phyloP scores from a whole-genome alignment of 2,113 vertebrate genomes.

The Bagarius yarrelli region DNA sequence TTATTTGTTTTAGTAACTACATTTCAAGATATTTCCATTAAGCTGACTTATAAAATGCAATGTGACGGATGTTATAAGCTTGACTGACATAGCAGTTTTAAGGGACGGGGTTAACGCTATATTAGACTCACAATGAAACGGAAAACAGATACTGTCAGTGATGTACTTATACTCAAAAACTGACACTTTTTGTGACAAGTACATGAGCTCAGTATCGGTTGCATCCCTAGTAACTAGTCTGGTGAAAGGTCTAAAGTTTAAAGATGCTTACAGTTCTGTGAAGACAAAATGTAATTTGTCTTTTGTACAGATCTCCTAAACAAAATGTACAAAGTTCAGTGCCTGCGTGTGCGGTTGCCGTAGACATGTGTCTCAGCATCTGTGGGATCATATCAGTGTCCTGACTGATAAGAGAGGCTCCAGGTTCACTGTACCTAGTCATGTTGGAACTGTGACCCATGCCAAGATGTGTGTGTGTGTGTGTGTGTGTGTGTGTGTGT shows the following conservation, averaged over 20 bases:
- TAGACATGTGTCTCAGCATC: slow-evolving; percentile 20
- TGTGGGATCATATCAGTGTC: slow-evolving; percentile 16
- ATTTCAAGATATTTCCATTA: too few species aligned
- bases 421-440: slow-evolving; percentile 8
- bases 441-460: slow-evolving; percentile 33
- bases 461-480: slow-evolving; percentile 34
- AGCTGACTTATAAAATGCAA: too few species aligned
- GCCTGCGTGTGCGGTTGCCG: slow-evolving; percentile 10
- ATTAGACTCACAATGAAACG: too few species aligned
- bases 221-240: too few species aligned
- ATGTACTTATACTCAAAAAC: too few species aligned
- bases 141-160: too few species aligned
- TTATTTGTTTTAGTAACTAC: too few species aligned
- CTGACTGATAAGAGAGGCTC: slow-evolving; percentile 36
- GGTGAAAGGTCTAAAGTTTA: neutral
- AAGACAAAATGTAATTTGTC: neutral
- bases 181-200: too few species aligned
- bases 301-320: slow-evolving; percentile 29
- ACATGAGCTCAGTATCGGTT: too few species aligned
- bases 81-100: too few species aligned
- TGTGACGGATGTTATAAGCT: too few species aligned
- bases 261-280: neutral
- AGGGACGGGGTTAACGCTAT: too few species aligned
- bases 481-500: slow-evolving; percentile 1
- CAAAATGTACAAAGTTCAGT: slow-evolving; percentile 50